Evolutionary conservation across 2,113 vertebrate genomes (phyloP), one percentile per base, ranked within the genome.

Genomic region (Formicarius rufipectus): DNA sequence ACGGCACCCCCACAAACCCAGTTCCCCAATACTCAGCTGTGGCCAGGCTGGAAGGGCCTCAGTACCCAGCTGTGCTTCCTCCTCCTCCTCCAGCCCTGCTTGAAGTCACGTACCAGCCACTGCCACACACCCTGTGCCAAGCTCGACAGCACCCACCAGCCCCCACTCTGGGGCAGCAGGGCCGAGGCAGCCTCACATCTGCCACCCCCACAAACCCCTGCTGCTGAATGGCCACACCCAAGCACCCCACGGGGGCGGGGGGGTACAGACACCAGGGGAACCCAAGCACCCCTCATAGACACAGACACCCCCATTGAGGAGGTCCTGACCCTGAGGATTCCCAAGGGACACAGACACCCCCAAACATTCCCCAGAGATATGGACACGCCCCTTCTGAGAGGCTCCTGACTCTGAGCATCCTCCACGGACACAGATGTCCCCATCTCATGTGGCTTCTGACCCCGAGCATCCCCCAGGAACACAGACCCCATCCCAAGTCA

Each of bases 141-240:
- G 42, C 37, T 75, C 21, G 1, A 22, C 2, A 3, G 49, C 72
- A 58, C 17, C 10, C 10, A 2, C 27, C 3, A 1, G 14, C 27
- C 37, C 24, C n/a, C 28, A 23, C 39, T 37, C 87, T 11, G 47
- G 55, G 25, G 6, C 8, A 17, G 33, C 2, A 2, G 84, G 66
- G n/a, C 39, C 33, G 55, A 3, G 2, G 2, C 59, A 63, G 27
- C 84, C 76, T 6, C 37, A 9, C 4, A 47, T 14, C 30, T 75
- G 50, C 22, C 4, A 3, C 49, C 49, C 40, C 49, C n/a, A 3
- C 22, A 31, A 49, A 74, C 11, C 30, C 23, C 30, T 7, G 16
- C 24, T 44, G n/a, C n/a, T 8, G 4, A 72, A 25, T 0, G 0
- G 30, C 14, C 56, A 4, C 50, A 21, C 50, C 56, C 0, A 5